Evolutionary conservation across 1,140 invertebrate species (phyloP).

Genomic region (Fopius arisanus): DNA sequence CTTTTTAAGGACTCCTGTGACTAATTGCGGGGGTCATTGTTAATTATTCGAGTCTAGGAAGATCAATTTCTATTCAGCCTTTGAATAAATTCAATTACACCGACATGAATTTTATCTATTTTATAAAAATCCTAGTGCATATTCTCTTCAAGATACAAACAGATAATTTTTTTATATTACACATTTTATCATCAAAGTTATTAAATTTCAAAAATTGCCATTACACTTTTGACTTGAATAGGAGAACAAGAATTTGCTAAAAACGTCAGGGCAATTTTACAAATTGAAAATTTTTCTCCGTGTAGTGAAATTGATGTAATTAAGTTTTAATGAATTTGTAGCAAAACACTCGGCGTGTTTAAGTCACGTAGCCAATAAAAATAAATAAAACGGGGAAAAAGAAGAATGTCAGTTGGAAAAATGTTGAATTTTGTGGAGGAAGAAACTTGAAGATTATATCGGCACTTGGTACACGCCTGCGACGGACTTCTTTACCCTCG

Average conservation of each 20-base stretch:
- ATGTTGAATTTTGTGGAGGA: conserved; percentile 26
- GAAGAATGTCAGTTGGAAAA: conserved; percentile 14
- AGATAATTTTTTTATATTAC: too few relatives aligned
- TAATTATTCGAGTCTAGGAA: conserved; percentile 29
- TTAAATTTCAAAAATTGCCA: too few relatives aligned
- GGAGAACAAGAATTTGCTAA: too few relatives aligned
- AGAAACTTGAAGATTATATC: conserved; percentile 30
- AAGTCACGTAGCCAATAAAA: not conserved
- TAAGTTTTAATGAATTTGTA: conserved; percentile 6
- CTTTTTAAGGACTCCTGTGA: conserved; percentile 13
- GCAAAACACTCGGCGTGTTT: conserved; percentile 8
- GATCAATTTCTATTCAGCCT: not conserved
- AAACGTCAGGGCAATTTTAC: too few relatives aligned
- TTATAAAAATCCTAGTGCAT: not conserved
- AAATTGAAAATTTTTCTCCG: too few relatives aligned
- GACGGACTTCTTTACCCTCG: conserved; percentile 21
- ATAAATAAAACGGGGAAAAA: not conserved
- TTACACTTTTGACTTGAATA: too few relatives aligned
- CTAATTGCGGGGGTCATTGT: conserved; percentile 18
- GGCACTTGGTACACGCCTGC: conserved; percentile 31
- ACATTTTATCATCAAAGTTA: too few relatives aligned
- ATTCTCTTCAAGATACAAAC: not conserved
- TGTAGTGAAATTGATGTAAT: not conserved
- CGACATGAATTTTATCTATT: not conserved
- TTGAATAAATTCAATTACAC: not conserved